phyloP scores from a whole-genome alignment of 2,113 vertebrate species.

The Hydrolagus affinis region DNA sequence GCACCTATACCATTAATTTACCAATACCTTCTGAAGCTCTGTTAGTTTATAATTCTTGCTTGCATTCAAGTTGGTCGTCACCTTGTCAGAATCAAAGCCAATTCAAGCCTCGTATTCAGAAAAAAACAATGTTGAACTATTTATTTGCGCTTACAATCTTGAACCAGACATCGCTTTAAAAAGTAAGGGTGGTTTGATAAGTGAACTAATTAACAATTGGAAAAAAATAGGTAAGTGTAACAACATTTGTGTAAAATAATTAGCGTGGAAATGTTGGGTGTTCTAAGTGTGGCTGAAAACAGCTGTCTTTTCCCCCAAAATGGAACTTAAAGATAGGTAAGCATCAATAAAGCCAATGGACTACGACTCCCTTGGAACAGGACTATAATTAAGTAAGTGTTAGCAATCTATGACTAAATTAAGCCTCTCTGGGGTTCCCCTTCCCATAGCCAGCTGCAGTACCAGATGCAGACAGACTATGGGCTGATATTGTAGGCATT shows the following conservation, averaged over 20 bases:
- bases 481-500: constrained; percentile 38
- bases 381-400: constrained; percentile 48
- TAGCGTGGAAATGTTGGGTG: constrained; percentile 44
- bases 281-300: constrained; percentile 43
- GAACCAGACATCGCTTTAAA: not conserved
- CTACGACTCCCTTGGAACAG: constrained; percentile 48
- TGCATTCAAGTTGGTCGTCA: too few species aligned
- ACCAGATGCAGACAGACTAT: constrained; percentile 44
- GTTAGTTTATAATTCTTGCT: too few species aligned
- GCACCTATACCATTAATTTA: too few species aligned
- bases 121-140: too few species aligned
- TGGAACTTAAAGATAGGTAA: constrained; percentile 46
- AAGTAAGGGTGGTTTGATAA: constrained; percentile 19
- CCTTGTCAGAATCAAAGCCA: too few species aligned
- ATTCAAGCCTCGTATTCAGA: too few species aligned
- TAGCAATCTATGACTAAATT: constrained; percentile 50
- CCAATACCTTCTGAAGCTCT: too few species aligned
- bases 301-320: constrained; percentile 44
- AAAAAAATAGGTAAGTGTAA: constrained; percentile 41
- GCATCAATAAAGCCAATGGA: constrained; percentile 51
- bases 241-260: constrained; percentile 47
- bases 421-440: constrained; percentile 40
- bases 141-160: not conserved
- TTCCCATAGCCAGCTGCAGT: constrained; percentile 46
- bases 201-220: constrained; percentile 42